Evolutionary conservation across 2,797 vertebrate species (phyloP).

Genomic region (Phalloptychus januarius): DNA sequence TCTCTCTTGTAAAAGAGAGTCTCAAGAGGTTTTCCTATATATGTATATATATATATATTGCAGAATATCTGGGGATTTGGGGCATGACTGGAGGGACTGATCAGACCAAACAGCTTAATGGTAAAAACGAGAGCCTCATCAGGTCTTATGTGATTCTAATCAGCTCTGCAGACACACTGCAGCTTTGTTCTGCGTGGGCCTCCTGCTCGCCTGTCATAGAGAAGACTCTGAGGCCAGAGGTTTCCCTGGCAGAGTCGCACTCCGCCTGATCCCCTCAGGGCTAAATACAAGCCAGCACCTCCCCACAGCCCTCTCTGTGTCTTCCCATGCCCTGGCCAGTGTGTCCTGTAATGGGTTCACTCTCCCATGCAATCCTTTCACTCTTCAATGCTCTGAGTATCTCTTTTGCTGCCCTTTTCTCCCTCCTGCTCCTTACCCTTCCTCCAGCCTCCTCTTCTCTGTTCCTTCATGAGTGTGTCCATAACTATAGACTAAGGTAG

Average conservation of each 20-base stretch:
- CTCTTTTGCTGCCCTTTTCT: slow-evolving; percentile 67
- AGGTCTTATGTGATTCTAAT: background rate
- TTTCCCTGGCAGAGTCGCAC: slow-evolving; percentile 24
- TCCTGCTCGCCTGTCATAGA: background rate
- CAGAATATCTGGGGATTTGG: background rate
- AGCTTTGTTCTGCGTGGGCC: slow-evolving; percentile 13
- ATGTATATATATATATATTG: background rate
- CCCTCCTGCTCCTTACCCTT: slow-evolving; percentile 44
- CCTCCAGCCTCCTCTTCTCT: slow-evolving; percentile 56
- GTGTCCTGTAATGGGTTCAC: slow-evolving; percentile 72
- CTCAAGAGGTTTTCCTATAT: no score
- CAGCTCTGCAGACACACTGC: background rate
- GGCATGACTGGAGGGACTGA: background rate
- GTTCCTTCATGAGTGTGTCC: slow-evolving; percentile 84
- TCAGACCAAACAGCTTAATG: background rate
- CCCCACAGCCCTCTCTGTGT: slow-evolving; percentile 54
- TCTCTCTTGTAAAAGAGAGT: no score
- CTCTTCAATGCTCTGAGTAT: slow-evolving; percentile 80
- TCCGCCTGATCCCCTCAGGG: slow-evolving; percentile 49
- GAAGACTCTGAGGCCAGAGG: slow-evolving; percentile 48
- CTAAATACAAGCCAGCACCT: slow-evolving; percentile 57
- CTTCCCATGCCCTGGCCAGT: slow-evolving; percentile 72
- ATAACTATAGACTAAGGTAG: slow-evolving; percentile 57
- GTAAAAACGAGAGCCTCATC: background rate
- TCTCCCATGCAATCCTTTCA: slow-evolving; percentile 77